Evolutionary conservation across 2,113 vertebrate genomes (phyloP).

Genomic region (Oncorhynchus kisutch): DNA sequence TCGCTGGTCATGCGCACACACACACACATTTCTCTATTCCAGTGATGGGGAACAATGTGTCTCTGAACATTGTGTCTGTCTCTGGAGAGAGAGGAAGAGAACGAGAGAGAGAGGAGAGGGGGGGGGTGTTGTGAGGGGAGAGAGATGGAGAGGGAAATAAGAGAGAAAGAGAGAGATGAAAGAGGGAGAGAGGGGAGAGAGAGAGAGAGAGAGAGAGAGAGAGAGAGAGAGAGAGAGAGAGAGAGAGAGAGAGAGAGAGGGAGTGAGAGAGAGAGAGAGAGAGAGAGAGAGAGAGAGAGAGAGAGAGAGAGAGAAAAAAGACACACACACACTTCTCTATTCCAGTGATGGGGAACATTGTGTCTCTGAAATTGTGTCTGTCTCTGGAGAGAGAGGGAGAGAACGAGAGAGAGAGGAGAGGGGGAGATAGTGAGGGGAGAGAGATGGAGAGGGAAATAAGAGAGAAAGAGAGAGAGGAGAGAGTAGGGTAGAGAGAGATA

Average conservation of each 20-base stretch:
- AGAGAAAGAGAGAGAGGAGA: background rate
- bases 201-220: background rate
- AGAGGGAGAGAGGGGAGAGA: slow-evolving; percentile 34
- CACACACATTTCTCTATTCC: slow-evolving; percentile 10
- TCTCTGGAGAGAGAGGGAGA: too few species aligned
- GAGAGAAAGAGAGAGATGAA: slow-evolving; percentile 36
- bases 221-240: background rate
- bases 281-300: background rate
- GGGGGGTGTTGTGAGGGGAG: slow-evolving; percentile 28
- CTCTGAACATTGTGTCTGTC: slow-evolving; percentile 22
- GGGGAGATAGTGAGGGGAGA: slow-evolving; percentile 19
- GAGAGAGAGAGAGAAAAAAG: background rate
- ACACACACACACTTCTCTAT: background rate
- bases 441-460: background rate
- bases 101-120: background rate
- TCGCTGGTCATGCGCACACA: background rate
- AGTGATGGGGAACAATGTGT: slow-evolving; percentile 26
- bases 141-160: background rate
- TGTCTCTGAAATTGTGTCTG: slow-evolving; percentile 21
- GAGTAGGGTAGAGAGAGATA: slow-evolving; percentile 26
- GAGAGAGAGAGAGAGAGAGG: background rate
- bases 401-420: background rate
- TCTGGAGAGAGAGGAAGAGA: too few species aligned
- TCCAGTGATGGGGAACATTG: slow-evolving; percentile 30
- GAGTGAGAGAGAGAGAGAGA: background rate